These are phyloP conservation scores for Yasuhikotakia modesta DNA, from an alignment of 2,797 vertebrate genomes.

Conservation along the genomic window DNA sequence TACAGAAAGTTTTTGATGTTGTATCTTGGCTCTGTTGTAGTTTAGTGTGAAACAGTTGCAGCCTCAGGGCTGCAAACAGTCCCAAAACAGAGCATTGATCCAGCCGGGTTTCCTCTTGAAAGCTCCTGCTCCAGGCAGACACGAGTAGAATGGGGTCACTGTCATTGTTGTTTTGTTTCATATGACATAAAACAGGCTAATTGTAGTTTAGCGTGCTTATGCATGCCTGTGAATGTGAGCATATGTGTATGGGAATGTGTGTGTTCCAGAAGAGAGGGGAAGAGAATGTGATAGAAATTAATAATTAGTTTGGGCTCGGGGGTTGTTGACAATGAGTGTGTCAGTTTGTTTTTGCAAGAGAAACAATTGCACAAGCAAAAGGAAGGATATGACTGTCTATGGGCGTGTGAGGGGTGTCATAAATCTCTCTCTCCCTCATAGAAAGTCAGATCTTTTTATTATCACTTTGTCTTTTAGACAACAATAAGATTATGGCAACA, in stretches of 20 bases:
- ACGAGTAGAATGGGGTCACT: conserved; percentile 10
- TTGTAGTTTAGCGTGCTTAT: conserved; percentile 18
- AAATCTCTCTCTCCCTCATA: neutral
- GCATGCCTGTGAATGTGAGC: conserved; percentile 4
- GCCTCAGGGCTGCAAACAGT: conserved; percentile 27
- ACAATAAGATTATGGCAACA: neutral
- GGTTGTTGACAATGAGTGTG: conserved; percentile 9
- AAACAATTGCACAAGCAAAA: conserved; percentile 12
- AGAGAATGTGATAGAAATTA: neutral
- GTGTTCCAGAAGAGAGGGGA: neutral
- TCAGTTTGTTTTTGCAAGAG: conserved; percentile 9
- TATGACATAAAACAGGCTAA: conserved; percentile 20
- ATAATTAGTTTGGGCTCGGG: neutral
- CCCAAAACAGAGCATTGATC: conserved; percentile 45
- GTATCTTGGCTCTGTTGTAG: conserved; percentile 18
- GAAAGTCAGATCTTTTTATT: neutral
- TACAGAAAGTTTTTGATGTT: conserved; percentile 21
- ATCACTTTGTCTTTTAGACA: neutral
- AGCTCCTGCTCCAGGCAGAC: conserved; percentile 32
- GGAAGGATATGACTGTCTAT: neutral
- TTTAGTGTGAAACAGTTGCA: conserved; percentile 33
- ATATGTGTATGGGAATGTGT: conserved; percentile 7
- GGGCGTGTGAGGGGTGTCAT: neutral
- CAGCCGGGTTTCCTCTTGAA: conserved; percentile 28
- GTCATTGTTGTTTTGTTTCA: conserved; percentile 34